These are phyloP conservation scores for Polyergus mexicanus DNA, from an alignment of 1,140 invertebrate genomes.

Conservation along the genomic window DNA sequence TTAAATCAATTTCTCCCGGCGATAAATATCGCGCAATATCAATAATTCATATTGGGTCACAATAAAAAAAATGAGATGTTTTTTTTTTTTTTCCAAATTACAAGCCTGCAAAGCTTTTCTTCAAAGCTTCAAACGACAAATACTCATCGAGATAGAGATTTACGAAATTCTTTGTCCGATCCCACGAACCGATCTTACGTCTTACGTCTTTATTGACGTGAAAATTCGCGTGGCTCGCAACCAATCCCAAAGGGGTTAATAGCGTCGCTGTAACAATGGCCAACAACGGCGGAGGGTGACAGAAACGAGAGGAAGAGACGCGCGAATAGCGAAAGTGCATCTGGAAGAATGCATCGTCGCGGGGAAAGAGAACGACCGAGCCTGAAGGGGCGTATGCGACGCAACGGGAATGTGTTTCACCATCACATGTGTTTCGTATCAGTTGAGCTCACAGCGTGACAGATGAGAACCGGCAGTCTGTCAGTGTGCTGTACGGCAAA, in stretches of 20 bases:
- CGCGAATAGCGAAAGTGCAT: not conserved
- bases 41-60: not conserved
- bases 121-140: not conserved
- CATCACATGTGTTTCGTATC: slow-evolving; percentile 63
- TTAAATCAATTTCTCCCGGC: not conserved
- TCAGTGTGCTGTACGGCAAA: slow-evolving; percentile 29
- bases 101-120: no score
- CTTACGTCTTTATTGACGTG: slow-evolving; percentile 13
- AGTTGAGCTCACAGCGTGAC: slow-evolving; percentile 41
- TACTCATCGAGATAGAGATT: not conserved
- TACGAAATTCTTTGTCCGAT: not conserved
- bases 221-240: slow-evolving; percentile 2
- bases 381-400: slow-evolving; percentile 39
- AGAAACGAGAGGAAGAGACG: not conserved
- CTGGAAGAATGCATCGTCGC: slow-evolving; percentile 40
- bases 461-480: slow-evolving; percentile 50
- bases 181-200: not conserved
- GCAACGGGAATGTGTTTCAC: slow-evolving; percentile 39
- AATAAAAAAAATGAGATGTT: not conserved
- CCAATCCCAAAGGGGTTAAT: slow-evolving; percentile 5
- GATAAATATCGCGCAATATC: not conserved
- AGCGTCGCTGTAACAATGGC: not conserved
- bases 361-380: slow-evolving; percentile 22
- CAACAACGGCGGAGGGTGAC: not conserved
- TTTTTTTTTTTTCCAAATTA: not conserved